Evolutionary conservation across 2,888 invertebrate genomes (phyloP).

Genomic region (Tupiocoris notatus): DNA sequence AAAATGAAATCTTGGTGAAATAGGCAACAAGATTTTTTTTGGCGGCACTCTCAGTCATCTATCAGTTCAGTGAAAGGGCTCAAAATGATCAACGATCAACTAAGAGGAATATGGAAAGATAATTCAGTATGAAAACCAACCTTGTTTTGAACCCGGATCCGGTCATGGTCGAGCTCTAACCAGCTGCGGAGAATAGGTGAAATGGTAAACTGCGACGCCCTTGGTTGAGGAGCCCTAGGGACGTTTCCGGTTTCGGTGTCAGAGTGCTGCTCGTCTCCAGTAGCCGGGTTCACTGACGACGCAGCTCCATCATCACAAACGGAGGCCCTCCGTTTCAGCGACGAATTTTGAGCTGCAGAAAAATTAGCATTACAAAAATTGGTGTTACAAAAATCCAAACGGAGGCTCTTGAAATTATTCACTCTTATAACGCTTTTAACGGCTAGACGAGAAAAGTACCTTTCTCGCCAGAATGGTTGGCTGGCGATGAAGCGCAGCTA

Average conservation of each 20-base stretch:
- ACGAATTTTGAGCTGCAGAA: neutral
- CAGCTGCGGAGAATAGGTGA: slow-evolving; percentile 13
- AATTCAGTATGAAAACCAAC: neutral
- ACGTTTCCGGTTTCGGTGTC: slow-evolving; percentile 54
- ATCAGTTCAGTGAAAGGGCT: too few relatives aligned
- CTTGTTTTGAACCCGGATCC: slow-evolving; percentile 17
- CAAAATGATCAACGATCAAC: too few relatives aligned
- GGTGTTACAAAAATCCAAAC: neutral
- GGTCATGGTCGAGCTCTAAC: slow-evolving; percentile 20
- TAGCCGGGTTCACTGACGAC: neutral
- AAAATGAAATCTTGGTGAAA: too few relatives aligned
- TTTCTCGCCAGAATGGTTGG: slow-evolving; percentile 18
- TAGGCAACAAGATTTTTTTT: too few relatives aligned
- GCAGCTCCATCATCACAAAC: neutral
- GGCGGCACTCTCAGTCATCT: too few relatives aligned
- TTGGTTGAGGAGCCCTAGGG: slow-evolving; percentile 1
- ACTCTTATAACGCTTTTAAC: too few relatives aligned
- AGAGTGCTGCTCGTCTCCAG: slow-evolving; percentile 53
- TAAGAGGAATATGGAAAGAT: neutral
- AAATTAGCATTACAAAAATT: neutral
- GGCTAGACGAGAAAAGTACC: neutral
- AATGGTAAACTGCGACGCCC: slow-evolving; percentile 23
- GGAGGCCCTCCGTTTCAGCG: neutral
- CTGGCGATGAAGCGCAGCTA: slow-evolving; percentile 11
- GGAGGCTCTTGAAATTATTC: neutral